phyloP scores from a whole-genome alignment of 2,797 vertebrate genomes.

The Phoeniculus purpureus region DNA sequence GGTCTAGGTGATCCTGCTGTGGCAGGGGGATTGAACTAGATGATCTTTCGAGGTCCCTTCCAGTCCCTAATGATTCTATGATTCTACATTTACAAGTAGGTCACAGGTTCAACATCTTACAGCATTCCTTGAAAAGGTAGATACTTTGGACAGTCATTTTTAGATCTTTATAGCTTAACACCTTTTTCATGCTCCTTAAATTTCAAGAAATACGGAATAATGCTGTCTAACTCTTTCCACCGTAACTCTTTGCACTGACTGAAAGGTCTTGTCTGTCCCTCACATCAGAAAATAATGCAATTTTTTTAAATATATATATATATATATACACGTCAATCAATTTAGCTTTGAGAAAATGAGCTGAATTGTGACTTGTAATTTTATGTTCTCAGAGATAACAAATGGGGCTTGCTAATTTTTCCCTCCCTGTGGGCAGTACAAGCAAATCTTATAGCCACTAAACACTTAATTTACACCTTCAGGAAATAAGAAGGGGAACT shows the following conservation, averaged over 20 bases:
- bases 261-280: slow-evolving; percentile 22
- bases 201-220: not conserved
- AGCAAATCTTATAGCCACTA: not conserved
- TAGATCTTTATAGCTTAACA: not conserved
- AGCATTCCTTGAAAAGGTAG: not conserved
- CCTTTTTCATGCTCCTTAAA: not conserved
- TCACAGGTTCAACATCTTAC: not conserved
- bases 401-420: not conserved
- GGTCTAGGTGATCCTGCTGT: not conserved
- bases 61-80: too few species aligned
- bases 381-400: not conserved
- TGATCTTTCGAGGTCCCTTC: too few species aligned
- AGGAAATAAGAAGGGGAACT: not conserved
- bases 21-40: too few species aligned
- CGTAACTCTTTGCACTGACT: not conserved
- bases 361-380: not conserved
- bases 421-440: not conserved
- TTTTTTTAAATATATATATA: not conserved
- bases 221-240: not conserved
- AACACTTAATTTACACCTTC: not conserved
- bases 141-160: not conserved
- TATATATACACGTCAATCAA: not conserved
- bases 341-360: not conserved
- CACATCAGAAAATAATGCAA: slow-evolving; percentile 9
- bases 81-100: not conserved